These are phyloP conservation scores for Stenurella melanura DNA, from an alignment of 2,888 invertebrate genomes.

Conservation along the genomic window DNA sequence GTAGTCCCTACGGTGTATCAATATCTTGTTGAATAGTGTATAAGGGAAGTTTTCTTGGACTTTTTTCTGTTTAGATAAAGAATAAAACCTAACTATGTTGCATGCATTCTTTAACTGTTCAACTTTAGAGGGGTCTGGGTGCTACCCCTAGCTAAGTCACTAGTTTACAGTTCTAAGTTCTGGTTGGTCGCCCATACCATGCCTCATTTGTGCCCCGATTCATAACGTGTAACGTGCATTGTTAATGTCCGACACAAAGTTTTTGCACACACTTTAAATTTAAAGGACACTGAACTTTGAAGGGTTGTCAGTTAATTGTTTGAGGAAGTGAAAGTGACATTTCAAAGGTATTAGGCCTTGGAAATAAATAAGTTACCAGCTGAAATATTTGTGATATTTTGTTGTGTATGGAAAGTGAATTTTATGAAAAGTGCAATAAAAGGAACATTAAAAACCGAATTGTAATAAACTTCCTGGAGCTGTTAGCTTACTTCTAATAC, in stretches of 20 bases:
- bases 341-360: constrained; percentile 41
- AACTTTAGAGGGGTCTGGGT: constrained; percentile 57
- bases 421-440: constrained; percentile 4
- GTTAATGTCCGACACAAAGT: constrained; percentile 62
- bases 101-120: constrained; percentile 54
- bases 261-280: constrained; percentile 56
- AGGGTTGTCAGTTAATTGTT: constrained; percentile 47
- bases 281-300: constrained; percentile 63
- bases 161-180: constrained; percentile 64
- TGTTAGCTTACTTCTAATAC: background rate
- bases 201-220: constrained; percentile 65
- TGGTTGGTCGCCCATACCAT: constrained; percentile 68
- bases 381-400: constrained; percentile 25
- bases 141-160: constrained; percentile 61
- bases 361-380: constrained; percentile 1
- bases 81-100: constrained; percentile 35
- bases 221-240: constrained; percentile 60
- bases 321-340: constrained; percentile 59
- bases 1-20: too few species aligned
- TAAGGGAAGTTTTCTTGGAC: background rate
- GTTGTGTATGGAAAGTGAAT: constrained; percentile 5
- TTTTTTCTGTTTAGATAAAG: constrained; percentile 44
- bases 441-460: background rate
- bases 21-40: too few species aligned
- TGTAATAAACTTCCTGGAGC: background rate